Base-by-base conservation (phyloP, 2,797 vertebrate genomes). In the Antrozous pallidus region DNA sequence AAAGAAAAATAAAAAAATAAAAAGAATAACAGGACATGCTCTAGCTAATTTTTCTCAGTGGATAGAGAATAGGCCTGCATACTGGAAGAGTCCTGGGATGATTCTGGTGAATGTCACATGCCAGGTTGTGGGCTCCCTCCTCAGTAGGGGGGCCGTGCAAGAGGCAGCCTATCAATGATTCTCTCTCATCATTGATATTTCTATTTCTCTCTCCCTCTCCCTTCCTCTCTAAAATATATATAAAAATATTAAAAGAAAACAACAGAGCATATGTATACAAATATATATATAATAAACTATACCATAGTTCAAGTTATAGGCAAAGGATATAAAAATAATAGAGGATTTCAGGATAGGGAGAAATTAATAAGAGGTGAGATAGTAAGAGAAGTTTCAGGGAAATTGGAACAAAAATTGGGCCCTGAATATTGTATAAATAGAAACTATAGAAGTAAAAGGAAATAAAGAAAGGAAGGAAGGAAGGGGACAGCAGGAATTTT, bases 291-390 rank as follows among this genome's bases (percentile, higher is more conserved):
- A 28, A 17, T 40, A 5, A 80, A 47, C 5, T 10, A 61, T 3
- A 6, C 11, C 58, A 92, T 69, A 74, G 1, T 33, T 26, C 16
- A 93, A 63, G 17, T 54, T 86, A n/a, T 33, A 95, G 65, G 20
- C 20, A 70, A 73, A 77, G 5, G 5, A 20, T 47, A 20, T 79
- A 77, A 17, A 81, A 38, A 14, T 16, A 54, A 88, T 78, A 42
- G 24, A 71, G 16, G 3, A 83, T 47, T 71, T 71, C 31, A 75
- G 18, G 20, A 22, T 0, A 87, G 0, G 13, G 12, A 74, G 6
- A 83, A 80, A 79, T 88, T 36, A 79, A 1, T 31, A 78, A 93
- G 20, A 65, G 10, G 1, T 69, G 12, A 67, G 1, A 51, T 58
- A 71, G 6, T 54, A 79, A 69, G 0, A 24, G 58, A 90, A 92